phyloP scores from a whole-genome alignment of 2,113 vertebrate species.

The Tamias sibiricus region DNA sequence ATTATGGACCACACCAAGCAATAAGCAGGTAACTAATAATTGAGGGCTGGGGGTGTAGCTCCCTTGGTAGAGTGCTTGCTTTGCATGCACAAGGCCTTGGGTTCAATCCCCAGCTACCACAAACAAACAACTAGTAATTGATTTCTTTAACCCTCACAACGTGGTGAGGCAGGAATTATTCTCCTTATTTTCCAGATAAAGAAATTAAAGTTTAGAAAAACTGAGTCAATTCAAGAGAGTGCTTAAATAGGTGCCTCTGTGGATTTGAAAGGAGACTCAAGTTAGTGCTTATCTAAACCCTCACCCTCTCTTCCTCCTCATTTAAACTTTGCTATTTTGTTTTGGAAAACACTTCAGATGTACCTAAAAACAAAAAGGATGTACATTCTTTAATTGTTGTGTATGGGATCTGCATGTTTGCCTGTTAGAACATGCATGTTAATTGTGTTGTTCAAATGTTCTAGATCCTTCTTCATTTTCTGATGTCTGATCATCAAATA shows the following conservation, averaged over 20 bases:
- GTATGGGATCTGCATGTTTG: background rate
- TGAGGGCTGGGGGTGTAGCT: too few species aligned
- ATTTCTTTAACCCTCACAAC: background rate
- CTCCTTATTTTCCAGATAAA: constrained; percentile 33
- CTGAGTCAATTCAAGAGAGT: background rate
- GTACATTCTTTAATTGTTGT: background rate
- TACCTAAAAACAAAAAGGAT: background rate
- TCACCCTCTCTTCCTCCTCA: background rate
- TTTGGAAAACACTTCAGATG: background rate
- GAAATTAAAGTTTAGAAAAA: constrained; percentile 25
- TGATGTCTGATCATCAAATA: background rate
- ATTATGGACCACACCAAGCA: background rate
- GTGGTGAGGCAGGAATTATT: background rate
- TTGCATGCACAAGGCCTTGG: too few species aligned
- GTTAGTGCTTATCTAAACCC: background rate
- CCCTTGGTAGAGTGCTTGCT: too few species aligned
- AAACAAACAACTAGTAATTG: background rate
- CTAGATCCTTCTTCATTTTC: background rate
- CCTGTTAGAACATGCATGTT: background rate
- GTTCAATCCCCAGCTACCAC: too few species aligned
- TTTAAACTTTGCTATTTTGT: background rate
- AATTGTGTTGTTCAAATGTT: background rate
- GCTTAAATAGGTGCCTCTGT: background rate
- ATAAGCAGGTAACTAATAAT: background rate
- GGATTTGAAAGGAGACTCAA: background rate